These are phyloP conservation scores for Patella depressa DNA, from an alignment of 2,888 invertebrate genomes.

Conservation along the genomic window DNA sequence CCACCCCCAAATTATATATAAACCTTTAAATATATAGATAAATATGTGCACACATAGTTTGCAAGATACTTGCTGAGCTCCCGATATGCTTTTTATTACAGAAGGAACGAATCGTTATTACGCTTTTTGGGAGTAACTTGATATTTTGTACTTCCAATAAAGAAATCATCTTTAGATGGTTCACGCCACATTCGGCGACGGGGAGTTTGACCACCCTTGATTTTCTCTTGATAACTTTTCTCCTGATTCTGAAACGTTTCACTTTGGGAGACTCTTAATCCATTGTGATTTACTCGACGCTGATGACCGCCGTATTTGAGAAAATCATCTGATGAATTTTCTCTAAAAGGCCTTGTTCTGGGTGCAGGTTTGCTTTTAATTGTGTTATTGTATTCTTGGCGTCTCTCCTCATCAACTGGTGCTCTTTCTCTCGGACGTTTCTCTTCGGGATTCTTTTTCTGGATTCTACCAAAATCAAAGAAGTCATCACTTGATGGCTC, in stretches of 20 bases:
- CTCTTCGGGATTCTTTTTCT: neutral
- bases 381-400: constrained; percentile 15
- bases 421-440: neutral
- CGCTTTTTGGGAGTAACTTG: neutral
- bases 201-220: neutral
- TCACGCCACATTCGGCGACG: constrained; percentile 20
- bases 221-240: neutral
- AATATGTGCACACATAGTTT: too few species aligned
- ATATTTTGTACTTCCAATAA: neutral
- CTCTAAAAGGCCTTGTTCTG: neutral
- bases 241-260: neutral
- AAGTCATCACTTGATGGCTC: constrained; percentile 6
- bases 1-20: too few species aligned
- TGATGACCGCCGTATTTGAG: neutral
- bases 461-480: constrained; percentile 6
- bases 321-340: constrained; percentile 8
- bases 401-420: constrained; percentile 12
- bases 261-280: neutral
- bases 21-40: too few species aligned
- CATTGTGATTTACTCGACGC: neutral
- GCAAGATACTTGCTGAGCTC: too few species aligned
- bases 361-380: constrained; percentile 10
- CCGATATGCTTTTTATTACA: too few species aligned
- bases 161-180: constrained; percentile 15
- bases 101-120: too few species aligned